A percentile compares a stretch with the other conserved stretches of the same genome.
These are phyloP conservation scores for Linepithema humile DNA, from an alignment of 1,140 invertebrate species.

Conservation along the genomic window DNA sequence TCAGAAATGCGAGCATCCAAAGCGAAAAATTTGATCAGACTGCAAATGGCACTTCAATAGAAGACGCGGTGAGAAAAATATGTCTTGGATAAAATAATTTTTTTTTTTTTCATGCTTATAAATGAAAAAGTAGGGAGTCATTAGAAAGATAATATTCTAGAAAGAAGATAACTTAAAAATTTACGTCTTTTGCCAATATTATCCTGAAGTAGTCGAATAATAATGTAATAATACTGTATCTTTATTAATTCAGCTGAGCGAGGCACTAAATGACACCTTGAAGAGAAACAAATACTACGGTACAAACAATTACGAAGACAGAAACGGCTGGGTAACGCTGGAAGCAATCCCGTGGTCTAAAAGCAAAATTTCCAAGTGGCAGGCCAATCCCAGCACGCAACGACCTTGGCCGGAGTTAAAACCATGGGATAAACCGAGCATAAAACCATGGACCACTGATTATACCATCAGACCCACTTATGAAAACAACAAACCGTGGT, in stretches of 20 bases:
- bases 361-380: constrained; percentile 92
- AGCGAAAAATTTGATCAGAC: constrained; percentile 77
- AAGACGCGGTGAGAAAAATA: constrained; percentile 50
- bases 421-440: constrained; percentile 79
- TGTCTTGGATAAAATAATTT: not conserved
- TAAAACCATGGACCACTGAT: constrained; percentile 79
- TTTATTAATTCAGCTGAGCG: constrained; percentile 71
- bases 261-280: constrained; percentile 81
- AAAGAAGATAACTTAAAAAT: too few species aligned
- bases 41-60: constrained; percentile 60
- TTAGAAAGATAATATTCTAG: not conserved
- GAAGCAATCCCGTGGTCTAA: constrained; percentile 92
- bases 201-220: not conserved
- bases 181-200: too few species aligned
- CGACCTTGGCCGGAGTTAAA: constrained; percentile 80
- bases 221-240: not conserved
- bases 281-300: constrained; percentile 82
- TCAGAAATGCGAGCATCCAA: constrained; percentile 72
- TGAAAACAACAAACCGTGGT: constrained; percentile 79
- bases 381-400: constrained; percentile 85
- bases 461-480: constrained; percentile 72
- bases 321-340: constrained; percentile 90
- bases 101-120: not conserved
- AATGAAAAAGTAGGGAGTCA: not conserved
- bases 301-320: constrained; percentile 87